phyloP scores from a whole-genome alignment of 1,140 invertebrate genomes.

The Stegodyphus dumicola region DNA sequence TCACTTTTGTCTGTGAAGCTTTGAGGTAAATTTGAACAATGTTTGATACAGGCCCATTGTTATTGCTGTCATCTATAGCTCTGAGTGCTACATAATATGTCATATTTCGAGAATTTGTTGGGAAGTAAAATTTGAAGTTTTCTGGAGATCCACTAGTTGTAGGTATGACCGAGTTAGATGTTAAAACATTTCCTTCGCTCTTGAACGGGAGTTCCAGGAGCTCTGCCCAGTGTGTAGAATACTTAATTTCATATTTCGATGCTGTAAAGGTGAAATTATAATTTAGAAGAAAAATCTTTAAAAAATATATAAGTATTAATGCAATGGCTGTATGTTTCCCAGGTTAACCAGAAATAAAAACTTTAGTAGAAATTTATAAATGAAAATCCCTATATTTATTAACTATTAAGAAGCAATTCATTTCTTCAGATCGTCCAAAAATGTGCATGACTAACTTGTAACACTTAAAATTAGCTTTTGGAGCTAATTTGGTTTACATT shows the following conservation, averaged over 20 bases:
- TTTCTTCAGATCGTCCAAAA: no score
- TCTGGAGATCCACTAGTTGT: background rate
- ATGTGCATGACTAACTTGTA: no score
- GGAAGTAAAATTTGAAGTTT: background rate
- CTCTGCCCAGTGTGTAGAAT: background rate
- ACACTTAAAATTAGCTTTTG: no score
- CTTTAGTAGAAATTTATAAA: no score
- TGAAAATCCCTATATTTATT: no score
- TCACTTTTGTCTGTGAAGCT: background rate
- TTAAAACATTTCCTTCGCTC: background rate
- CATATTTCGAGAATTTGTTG: background rate
- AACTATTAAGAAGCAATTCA: no score
- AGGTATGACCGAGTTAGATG: background rate
- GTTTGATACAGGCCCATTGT: constrained; percentile 21
- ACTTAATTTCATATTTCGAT: constrained; percentile 33
- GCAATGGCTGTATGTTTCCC: no score
- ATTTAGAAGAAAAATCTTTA: no score
- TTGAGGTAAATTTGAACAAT: constrained; percentile 31
- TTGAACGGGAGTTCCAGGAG: constrained; percentile 14
- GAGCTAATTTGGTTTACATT: no score
- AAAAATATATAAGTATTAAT: no score
- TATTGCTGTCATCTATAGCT: constrained; percentile 19
- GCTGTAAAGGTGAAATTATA: constrained; percentile 17
- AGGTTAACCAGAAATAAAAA: no score
- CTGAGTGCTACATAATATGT: constrained; percentile 11